Percentiles rank a stretch among this genome's conserved stretches.
phyloP scores from a whole-genome alignment of 2,797 vertebrate species.

The Pteropus rufus region DNA sequence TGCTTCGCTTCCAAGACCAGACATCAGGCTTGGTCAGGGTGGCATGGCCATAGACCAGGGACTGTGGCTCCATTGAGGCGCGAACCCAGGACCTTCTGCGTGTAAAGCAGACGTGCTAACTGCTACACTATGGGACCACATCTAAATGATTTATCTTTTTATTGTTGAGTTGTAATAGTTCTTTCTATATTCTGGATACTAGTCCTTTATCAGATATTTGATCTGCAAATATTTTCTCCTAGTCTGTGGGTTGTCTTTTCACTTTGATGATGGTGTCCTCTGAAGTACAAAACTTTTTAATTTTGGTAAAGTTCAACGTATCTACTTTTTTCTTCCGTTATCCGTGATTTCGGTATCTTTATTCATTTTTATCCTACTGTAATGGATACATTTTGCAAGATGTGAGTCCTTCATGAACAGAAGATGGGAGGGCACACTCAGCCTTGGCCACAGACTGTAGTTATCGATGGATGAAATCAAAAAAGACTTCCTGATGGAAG shows the following conservation, averaged over 20 bases:
- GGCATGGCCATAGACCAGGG: too few species aligned
- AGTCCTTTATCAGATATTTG: neutral
- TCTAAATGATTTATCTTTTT: neutral
- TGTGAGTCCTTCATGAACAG: neutral
- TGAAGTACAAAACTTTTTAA: neutral
- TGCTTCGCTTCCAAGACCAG: too few species aligned
- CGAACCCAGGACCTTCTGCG: too few species aligned
- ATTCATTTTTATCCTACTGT: neutral
- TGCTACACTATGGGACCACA: too few species aligned
- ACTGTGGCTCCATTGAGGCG: too few species aligned
- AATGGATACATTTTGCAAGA: neutral
- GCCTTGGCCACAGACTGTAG: fast-evolving
- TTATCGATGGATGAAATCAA: fast-evolving
- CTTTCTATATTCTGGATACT: neutral
- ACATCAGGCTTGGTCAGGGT: too few species aligned
- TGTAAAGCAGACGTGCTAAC: too few species aligned
- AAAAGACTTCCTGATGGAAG: neutral
- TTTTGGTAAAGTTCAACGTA: neutral
- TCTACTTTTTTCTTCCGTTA: neutral
- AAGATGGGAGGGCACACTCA: fast-evolving
- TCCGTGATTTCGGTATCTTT: neutral
- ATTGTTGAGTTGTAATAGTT: neutral
- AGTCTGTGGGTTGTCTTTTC: neutral
- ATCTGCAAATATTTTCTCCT: neutral
- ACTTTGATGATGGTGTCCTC: neutral